phyloP scores from a whole-genome alignment of 1,140 invertebrate species.

The Schlechtendalia chinensis region DNA sequence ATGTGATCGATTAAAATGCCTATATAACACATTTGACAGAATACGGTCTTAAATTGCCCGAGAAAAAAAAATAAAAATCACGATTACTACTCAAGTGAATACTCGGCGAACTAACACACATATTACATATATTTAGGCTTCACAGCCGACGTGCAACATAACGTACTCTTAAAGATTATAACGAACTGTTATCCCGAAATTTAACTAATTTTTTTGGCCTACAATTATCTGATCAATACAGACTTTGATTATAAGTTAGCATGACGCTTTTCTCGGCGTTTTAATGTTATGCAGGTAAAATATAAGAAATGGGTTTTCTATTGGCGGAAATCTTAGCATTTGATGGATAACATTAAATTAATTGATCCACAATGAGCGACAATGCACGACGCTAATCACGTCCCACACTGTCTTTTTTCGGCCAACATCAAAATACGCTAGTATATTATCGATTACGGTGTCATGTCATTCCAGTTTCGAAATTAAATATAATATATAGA shows the following conservation, averaged over 20 bases:
- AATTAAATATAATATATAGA: too few species aligned
- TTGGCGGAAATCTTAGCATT: background rate
- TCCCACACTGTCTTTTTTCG: background rate
- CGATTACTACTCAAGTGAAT: background rate
- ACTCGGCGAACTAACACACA: background rate
- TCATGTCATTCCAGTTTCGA: background rate
- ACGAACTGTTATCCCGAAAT: background rate
- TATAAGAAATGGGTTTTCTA: too few species aligned
- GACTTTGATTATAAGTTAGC: background rate
- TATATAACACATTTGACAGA: background rate
- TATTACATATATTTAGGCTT: too few species aligned
- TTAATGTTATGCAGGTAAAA: background rate
- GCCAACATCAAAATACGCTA: background rate
- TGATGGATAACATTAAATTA: background rate
- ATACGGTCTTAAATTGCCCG: background rate
- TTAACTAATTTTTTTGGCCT: conserved; percentile 14
- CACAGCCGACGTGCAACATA: too few species aligned
- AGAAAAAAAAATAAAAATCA: background rate
- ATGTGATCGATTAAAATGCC: too few species aligned
- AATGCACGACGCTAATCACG: too few species aligned
- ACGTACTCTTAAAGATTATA: background rate
- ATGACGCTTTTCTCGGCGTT: background rate
- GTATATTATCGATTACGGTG: background rate
- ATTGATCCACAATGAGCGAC: background rate
- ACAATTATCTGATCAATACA: conserved; percentile 16